These are phyloP conservation scores for Bujurquina vittata DNA, from an alignment of 2,113 vertebrate species.

Conservation along the genomic window DNA sequence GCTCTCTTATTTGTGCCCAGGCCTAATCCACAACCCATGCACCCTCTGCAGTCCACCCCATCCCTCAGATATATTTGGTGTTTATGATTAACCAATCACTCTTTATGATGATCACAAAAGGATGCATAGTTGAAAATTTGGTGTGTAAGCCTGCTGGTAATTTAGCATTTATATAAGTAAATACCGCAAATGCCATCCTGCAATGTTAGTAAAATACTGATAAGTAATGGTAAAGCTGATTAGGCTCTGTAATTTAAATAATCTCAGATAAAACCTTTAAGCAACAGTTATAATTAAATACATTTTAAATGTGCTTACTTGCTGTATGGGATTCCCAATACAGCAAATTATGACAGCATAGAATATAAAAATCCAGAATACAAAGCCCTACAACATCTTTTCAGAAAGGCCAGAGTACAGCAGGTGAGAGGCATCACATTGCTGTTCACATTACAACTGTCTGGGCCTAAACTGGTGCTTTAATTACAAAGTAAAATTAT, in stretches of 20 bases:
- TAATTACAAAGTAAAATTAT: not conserved
- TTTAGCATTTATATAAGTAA: not conserved
- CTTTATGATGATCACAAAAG: not conserved
- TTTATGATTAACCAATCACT: not conserved
- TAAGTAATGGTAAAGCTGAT: not conserved
- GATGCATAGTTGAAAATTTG: not conserved
- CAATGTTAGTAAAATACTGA: not conserved
- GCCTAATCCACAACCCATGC: not conserved
- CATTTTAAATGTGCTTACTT: not conserved
- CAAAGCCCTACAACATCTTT: slow-evolving; percentile 28
- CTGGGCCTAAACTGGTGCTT: not conserved
- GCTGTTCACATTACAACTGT: not conserved
- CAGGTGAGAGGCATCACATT: slow-evolving; percentile 17
- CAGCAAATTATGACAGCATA: slow-evolving; percentile 3
- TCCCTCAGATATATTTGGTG: slow-evolving; percentile 1
- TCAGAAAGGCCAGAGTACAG: slow-evolving; percentile 41
- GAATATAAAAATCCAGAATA: slow-evolving; percentile 40
- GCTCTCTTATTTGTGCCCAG: slow-evolving; percentile 17
- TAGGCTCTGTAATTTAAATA: not conserved
- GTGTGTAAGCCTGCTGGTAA: not conserved
- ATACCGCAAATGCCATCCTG: not conserved
- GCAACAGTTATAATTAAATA: not conserved
- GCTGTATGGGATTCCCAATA: not conserved
- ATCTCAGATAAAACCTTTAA: not conserved
- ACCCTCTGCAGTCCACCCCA: slow-evolving; percentile 19